Percentiles rank a stretch among this genome's conserved stretches.
Evolutionary conservation across 2,113 vertebrate genomes (phyloP).

Genomic region (Lycocorax pyrrhopterus): DNA sequence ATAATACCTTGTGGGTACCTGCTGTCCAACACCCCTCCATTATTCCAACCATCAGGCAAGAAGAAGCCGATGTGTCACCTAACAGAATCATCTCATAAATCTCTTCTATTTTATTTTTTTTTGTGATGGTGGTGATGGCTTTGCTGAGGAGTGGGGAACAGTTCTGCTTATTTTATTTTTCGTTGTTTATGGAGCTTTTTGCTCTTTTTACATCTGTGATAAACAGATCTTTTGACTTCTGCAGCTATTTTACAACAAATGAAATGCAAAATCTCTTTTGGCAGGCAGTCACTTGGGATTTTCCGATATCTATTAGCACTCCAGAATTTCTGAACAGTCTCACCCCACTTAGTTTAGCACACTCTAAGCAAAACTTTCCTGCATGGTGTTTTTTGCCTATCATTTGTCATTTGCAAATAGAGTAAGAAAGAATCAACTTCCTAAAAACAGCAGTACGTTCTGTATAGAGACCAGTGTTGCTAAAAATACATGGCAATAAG

Average conservation of each 20-base stretch:
- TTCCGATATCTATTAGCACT: background rate
- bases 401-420: background rate
- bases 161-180: background rate
- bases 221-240: background rate
- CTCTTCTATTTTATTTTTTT: background rate
- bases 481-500: background rate
- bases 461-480: background rate
- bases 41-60: background rate
- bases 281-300: background rate
- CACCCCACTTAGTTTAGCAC: background rate
- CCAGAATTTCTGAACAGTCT: background rate
- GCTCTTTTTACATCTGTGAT: background rate
- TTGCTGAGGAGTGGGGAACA: fast-evolving
- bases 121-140: background rate
- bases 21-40: background rate
- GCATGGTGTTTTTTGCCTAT: background rate
- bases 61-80: background rate
- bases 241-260: background rate
- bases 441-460: background rate
- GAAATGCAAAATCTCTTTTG: conserved; percentile 13
- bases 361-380: background rate
- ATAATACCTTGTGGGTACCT: background rate
- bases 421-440: background rate
- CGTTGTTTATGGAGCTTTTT: background rate
- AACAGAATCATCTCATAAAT: background rate